Base-by-base conservation (phyloP, 2,888 invertebrate genomes). In the Drosophila greeni region DNA sequence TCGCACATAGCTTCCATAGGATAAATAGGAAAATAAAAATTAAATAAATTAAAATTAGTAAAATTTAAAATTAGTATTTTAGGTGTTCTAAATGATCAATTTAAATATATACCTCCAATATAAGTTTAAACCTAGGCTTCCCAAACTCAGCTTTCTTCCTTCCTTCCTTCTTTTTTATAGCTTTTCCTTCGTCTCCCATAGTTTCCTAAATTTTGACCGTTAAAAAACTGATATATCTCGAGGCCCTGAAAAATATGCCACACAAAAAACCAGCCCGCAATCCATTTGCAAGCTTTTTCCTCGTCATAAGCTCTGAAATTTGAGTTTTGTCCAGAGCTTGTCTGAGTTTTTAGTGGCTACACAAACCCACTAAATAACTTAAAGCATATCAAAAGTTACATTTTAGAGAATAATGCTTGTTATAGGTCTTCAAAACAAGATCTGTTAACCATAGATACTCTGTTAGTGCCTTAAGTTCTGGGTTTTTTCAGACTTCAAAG, bases 1-100 rank as follows among this genome's bases (percentile, higher is more conserved):
- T 92, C 92, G 92, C 3, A 8, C 0, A n/a, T n/a, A 34, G n/a
- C 8, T 36, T 36, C n/a, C 36, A 36, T 36, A 9, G 9, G 2
- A 36, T 36, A 9, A 9, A 16, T 36, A 9, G 5, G 16, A 8
- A 8, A n/a, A n/a, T 8, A 36, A 18, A 36, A 16, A 36, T 4
- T 5, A 11, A 11, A 36, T 11, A 36, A n/a, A 36, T 36, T 36
- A 9, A 8, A 16, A 36, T 36, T 2, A n/a, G n/a, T n/a, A n/a
- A n/a, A n/a, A n/a, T n/a, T n/a, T n/a, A n/a, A n/a, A n/a, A n/a
- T n/a, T n/a, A n/a, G n/a, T n/a, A n/a, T n/a, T n/a, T n/a, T n/a
- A n/a, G n/a, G n/a, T n/a, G n/a, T n/a, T n/a, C n/a, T n/a, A n/a
- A n/a, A n/a, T n/a, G n/a, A n/a, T n/a, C n/a, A n/a, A n/a, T n/a